A percentile compares a stretch with the other conserved stretches of the same genome.
These are phyloP conservation scores for Torymus tubicola DNA, from an alignment of 2,888 invertebrate species.

Conservation along the genomic window DNA sequence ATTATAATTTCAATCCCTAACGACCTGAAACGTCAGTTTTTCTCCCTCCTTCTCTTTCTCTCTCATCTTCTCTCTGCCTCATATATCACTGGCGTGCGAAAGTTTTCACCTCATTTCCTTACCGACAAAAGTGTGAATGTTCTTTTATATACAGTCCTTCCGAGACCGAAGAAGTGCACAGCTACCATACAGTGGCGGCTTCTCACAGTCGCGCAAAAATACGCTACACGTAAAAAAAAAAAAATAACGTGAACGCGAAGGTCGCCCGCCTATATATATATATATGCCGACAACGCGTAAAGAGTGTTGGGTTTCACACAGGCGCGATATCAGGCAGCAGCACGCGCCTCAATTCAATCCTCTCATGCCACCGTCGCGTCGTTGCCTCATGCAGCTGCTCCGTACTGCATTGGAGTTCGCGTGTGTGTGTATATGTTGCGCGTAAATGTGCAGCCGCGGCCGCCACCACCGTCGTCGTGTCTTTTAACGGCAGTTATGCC, in stretches of 20 bases:
- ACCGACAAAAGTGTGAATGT: slow-evolving; percentile 56
- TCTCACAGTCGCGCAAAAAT: slow-evolving; percentile 36
- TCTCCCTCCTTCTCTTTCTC: slow-evolving; percentile 1
- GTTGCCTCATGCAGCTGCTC: slow-evolving; percentile 15
- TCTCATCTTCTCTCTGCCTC: background rate
- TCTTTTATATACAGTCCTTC: too few relatives aligned
- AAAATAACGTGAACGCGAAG: slow-evolving; percentile 36
- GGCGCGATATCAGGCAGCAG: slow-evolving; percentile 58
- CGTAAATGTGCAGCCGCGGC: slow-evolving; percentile 14
- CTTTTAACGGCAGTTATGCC: slow-evolving; percentile 49
- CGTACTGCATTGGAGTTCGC: background rate
- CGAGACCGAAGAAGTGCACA: background rate
- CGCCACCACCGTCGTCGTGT: background rate
- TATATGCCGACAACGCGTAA: slow-evolving; percentile 44
- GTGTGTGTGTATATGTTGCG: background rate
- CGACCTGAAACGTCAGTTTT: slow-evolving; percentile 25
- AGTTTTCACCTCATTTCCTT: slow-evolving; percentile 55
- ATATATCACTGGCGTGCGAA: slow-evolving; percentile 52
- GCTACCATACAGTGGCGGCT: slow-evolving; percentile 3
- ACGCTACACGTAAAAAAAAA: background rate
- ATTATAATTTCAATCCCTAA: slow-evolving; percentile 37
- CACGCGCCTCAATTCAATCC: slow-evolving; percentile 70
- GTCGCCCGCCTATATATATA: too few relatives aligned
- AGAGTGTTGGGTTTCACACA: slow-evolving; percentile 65
- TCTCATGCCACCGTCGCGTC: slow-evolving; percentile 58